Evolutionary conservation across 1,140 invertebrate genomes (phyloP).

Genomic region (Drosophila suzukii): DNA sequence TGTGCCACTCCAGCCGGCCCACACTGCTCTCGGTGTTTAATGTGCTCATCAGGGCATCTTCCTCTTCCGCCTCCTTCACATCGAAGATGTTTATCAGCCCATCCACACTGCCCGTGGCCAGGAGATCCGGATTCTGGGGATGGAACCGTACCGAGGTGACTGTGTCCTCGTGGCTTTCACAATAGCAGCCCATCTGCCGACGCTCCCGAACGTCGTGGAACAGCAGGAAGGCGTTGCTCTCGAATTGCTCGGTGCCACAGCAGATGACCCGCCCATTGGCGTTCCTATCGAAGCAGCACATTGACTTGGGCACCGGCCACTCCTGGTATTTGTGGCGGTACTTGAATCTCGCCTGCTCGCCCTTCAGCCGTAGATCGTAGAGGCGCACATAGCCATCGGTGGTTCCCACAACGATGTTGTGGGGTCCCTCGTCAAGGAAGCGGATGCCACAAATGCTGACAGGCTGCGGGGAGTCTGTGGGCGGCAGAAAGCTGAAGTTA

Average conservation of each 20-base stretch:
- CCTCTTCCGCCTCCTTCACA: slow-evolving; percentile 90
- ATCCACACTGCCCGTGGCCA: slow-evolving; percentile 92
- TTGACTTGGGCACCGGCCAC: slow-evolving; percentile 85
- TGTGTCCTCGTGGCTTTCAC: slow-evolving; percentile 94
- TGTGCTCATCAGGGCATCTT: slow-evolving; percentile 91
- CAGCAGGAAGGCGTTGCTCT: slow-evolving; percentile 90
- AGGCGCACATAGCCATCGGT: slow-evolving; percentile 69
- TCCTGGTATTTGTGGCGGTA: slow-evolving; percentile 75
- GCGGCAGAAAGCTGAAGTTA: slow-evolving; percentile 24
- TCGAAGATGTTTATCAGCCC: slow-evolving; percentile 95
- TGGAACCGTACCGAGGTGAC: slow-evolving; percentile 93
- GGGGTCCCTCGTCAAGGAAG: slow-evolving; percentile 62
- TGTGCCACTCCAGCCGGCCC: slow-evolving; percentile 87
- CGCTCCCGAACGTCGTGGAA: slow-evolving; percentile 92
- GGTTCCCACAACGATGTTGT: slow-evolving; percentile 63
- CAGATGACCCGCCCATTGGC: slow-evolving; percentile 89
- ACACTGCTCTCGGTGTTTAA: slow-evolving; percentile 94
- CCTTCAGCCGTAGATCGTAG: slow-evolving; percentile 63
- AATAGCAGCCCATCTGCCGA: slow-evolving; percentile 92
- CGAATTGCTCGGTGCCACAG: slow-evolving; percentile 89
- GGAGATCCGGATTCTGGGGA: slow-evolving; percentile 87
- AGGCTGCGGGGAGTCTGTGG: background rate
- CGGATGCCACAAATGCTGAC: slow-evolving; percentile 60
- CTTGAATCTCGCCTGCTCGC: slow-evolving; percentile 56
- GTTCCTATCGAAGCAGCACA: slow-evolving; percentile 91